These are phyloP conservation scores for Axea sp. DNA, from an alignment of 2,888 invertebrate genomes.

Conservation along the genomic window DNA sequence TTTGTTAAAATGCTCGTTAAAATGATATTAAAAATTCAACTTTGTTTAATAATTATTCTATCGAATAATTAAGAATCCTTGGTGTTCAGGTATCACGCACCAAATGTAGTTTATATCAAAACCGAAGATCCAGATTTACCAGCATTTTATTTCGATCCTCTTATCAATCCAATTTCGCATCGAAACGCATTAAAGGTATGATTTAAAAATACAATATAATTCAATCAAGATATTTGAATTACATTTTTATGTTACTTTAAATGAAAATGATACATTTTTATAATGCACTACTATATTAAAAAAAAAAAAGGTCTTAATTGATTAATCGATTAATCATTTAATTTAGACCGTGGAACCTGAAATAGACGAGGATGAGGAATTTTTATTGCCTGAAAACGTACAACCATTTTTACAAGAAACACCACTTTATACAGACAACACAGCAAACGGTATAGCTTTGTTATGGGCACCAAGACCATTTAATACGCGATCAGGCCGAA, in stretches of 20 bases:
- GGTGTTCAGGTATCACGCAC: constrained; percentile 99
- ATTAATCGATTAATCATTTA: too few relatives aligned
- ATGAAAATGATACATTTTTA: too few relatives aligned
- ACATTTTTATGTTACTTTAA: too few relatives aligned
- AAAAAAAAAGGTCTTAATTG: too few relatives aligned
- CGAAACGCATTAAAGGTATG: constrained; percentile 89
- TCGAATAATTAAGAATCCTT: too few relatives aligned
- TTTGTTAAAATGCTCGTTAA: too few relatives aligned
- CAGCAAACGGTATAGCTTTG: constrained; percentile 98
- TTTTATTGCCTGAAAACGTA: constrained; percentile 92
- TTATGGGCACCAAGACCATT: constrained; percentile 99
- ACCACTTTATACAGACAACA: constrained; percentile 98
- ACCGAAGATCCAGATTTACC: constrained; percentile 99
- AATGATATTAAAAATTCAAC: too few relatives aligned
- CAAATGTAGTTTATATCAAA: constrained; percentile 99
- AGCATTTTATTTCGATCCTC: constrained; percentile 99
- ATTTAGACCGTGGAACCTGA: constrained; percentile 87
- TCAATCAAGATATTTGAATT: too few relatives aligned
- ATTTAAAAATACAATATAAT: constrained; percentile 1
- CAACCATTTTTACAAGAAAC: constrained; percentile 96
- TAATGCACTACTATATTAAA: too few relatives aligned
- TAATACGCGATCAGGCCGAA: constrained; percentile 95
- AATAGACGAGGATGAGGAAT: constrained; percentile 97
- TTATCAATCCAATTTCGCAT: constrained; percentile 99
- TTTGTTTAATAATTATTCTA: too few relatives aligned